These are phyloP conservation scores for Eciton burchellii DNA, from an alignment of 1,140 invertebrate species.

Conservation along the genomic window DNA sequence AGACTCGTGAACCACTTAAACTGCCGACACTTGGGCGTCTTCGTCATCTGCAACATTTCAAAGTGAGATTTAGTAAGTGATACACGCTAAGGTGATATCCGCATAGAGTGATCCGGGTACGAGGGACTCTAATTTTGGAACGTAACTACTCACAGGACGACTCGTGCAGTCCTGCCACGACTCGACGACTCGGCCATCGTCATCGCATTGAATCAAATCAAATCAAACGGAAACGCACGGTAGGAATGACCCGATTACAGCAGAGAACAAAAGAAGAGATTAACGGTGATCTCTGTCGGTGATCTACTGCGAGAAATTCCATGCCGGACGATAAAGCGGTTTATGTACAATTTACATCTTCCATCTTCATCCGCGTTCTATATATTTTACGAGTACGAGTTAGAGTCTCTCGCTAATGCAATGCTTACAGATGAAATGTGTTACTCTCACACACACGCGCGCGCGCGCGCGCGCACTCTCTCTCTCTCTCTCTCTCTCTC, in stretches of 20 bases:
- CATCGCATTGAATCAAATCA: no score
- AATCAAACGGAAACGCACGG: neutral
- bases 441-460: no score
- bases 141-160: neutral
- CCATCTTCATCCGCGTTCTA: neutral
- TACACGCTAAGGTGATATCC: neutral
- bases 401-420: constrained; percentile 44
- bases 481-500: no score
- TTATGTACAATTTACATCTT: neutral
- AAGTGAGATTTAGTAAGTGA: constrained; percentile 35
- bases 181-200: neutral
- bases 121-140: constrained; percentile 26
- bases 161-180: neutral
- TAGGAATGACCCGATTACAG: neutral
- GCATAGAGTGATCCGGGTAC: neutral
- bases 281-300: neutral
- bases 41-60: constrained; percentile 87
- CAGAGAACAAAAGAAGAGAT: neutral
- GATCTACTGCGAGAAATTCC: neutral
- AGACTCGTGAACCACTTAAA: constrained; percentile 79
- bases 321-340: constrained; percentile 1
- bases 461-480: no score
- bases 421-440: neutral
- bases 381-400: neutral
- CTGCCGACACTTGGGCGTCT: constrained; percentile 88